Base-by-base conservation (phyloP, 1,140 invertebrate species). In the Fopius arisanus region DNA sequence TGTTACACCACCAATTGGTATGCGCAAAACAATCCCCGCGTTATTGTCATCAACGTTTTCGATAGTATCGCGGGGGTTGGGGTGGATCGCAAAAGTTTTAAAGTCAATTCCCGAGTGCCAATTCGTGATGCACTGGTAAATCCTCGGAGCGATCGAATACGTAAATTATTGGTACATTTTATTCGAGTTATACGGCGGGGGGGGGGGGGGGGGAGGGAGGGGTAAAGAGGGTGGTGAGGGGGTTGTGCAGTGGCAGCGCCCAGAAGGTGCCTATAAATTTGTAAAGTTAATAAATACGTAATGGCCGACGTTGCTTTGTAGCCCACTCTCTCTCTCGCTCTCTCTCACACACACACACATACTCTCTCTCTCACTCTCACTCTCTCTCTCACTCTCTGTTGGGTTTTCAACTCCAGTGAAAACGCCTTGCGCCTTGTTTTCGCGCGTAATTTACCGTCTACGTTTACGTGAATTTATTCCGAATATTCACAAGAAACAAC, bases 271-370 rank as follows among this genome's bases (percentile, higher is more conserved):
- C 85, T 87, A 88, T 88, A 88, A 88, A 88, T 88, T 88, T 84
- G 83, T 87, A 86, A 88, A 87, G 84, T 88, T 87, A 87, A 88
- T 88, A 88, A 87, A 88, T 88, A 87, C 83, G 78, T 88, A 88
- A 88, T 88, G 85, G 85, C 81, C 81, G 81, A 81, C 82, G 83
- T 84, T 87, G 87, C 87, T 88, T 88, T 87, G 85, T 88, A 85
- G 81, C 80, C 76, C 77, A 26, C 41, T 43, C 70, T 69, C 66
- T 70, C 69, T 74, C 51, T 54, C 21, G 4, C 66, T 41, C 14
- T n/a, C n/a, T n/a, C n/a, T n/a, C n/a, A n/a, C n/a, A n/a, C n/a
- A n/a, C n/a, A n/a, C n/a, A n/a, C n/a, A n/a, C n/a, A n/a, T n/a
- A n/a, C 29, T 31, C 66, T 54, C 66, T 73, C 69, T 74, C 51